These are phyloP conservation scores for Siniperca knerii DNA, from an alignment of 2,113 vertebrate genomes.

Conservation along the genomic window DNA sequence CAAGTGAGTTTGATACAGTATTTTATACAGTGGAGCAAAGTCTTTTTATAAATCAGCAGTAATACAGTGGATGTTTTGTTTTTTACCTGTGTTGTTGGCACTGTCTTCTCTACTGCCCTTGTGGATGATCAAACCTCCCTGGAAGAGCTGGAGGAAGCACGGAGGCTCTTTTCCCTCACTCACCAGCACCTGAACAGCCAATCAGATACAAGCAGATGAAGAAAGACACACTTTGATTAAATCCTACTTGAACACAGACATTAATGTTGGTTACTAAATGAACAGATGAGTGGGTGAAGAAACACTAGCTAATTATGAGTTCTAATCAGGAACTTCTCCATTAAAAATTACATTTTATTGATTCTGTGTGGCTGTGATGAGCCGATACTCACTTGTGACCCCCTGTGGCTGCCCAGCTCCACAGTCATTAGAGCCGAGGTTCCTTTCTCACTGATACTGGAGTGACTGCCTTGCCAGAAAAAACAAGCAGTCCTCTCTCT, in stretches of 20 bases:
- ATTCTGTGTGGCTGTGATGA: not conserved
- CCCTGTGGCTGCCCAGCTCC: slow-evolving; percentile 86
- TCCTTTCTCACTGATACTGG: slow-evolving; percentile 85
- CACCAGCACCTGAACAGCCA: slow-evolving; percentile 79
- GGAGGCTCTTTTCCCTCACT: slow-evolving; percentile 86
- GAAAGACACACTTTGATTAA: not conserved
- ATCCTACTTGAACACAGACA: no score
- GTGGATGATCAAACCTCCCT: slow-evolving; percentile 85
- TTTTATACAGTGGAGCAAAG: not conserved
- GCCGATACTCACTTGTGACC: slow-evolving; percentile 70
- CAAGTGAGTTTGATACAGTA: not conserved
- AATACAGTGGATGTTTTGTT: not conserved
- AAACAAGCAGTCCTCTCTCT: slow-evolving; percentile 85
- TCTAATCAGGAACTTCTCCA: not conserved
- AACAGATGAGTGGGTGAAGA: not conserved
- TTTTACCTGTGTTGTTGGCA: slow-evolving; percentile 70
- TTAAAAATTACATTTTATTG: not conserved
- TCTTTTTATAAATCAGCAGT: not conserved
- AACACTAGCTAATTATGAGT: not conserved
- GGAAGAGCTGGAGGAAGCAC: slow-evolving; percentile 87
- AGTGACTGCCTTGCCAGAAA: slow-evolving; percentile 87
- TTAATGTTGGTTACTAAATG: not conserved
- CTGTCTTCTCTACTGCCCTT: slow-evolving; percentile 81
- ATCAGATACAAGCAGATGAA: not conserved
- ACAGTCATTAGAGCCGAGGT: slow-evolving; percentile 88